Percentiles rank a stretch among this genome's conserved stretches.
Evolutionary conservation across 2,113 vertebrate genomes (phyloP).

Genomic region (Suricata suricatta): DNA sequence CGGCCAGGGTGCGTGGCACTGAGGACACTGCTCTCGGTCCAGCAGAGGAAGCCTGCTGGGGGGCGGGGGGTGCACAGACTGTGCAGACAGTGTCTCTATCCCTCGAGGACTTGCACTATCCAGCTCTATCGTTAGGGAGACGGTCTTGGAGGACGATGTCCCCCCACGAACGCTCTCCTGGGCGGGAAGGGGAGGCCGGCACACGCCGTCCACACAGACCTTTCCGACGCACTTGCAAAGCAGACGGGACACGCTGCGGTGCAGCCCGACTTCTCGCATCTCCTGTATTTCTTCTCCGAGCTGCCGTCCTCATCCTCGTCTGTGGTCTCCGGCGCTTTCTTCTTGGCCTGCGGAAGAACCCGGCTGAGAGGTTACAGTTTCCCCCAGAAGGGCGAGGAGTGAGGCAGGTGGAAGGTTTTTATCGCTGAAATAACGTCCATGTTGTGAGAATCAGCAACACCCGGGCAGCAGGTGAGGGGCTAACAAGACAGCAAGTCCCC

Average conservation of each 20-base stretch:
- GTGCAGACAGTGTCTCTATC: neutral
- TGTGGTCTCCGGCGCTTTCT: conserved; percentile 88
- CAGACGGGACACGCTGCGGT: conserved; percentile 95
- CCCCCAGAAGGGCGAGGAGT: neutral
- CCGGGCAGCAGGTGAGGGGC: neutral
- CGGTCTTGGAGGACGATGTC: neutral
- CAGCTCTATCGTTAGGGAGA: neutral
- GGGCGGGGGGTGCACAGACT: neutral
- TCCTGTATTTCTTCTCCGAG: conserved; percentile 97
- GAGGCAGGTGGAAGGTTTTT: neutral
- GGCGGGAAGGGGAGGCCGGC: neutral
- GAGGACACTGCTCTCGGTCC: neutral
- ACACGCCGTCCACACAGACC: conserved; percentile 87
- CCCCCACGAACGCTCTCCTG: neutral
- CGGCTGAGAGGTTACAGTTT: conserved; percentile 45
- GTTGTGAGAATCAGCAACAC: neutral
- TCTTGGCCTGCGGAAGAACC: conserved; percentile 89
- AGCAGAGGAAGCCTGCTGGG: neutral
- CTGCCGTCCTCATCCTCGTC: conserved; percentile 94
- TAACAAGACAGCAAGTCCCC: neutral
- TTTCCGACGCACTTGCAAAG: conserved; percentile 97
- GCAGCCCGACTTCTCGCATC: conserved; percentile 98
- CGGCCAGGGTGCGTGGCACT: neutral
- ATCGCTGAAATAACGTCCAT: neutral
- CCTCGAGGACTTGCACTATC: neutral